These are phyloP conservation scores for Cheracebus regulus DNA, from an alignment of 2,797 vertebrate species.

Conservation along the genomic window DNA sequence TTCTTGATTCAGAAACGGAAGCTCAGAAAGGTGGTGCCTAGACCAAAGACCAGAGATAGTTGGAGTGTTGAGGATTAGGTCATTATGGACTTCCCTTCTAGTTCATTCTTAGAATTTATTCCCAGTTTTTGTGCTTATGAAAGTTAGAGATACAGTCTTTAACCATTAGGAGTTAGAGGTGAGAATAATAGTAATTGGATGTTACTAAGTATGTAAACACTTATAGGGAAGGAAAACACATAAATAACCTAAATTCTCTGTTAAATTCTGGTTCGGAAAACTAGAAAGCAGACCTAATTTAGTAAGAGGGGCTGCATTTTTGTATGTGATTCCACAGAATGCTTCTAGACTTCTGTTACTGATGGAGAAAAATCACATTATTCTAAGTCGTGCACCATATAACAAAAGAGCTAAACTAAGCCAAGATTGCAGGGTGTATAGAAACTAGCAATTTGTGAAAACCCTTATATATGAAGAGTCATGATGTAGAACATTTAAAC, in stretches of 20 bases:
- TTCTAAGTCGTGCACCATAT: background rate
- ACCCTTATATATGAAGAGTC: background rate
- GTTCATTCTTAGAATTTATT: background rate
- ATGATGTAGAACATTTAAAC: background rate
- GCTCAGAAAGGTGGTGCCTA: background rate
- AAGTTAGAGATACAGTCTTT: background rate
- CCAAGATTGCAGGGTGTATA: background rate
- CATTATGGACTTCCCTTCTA: background rate
- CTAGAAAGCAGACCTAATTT: background rate
- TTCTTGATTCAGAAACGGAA: slow-evolving; percentile 6
- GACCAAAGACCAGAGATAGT: background rate
- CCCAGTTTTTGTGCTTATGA: background rate
- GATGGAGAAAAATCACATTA: background rate
- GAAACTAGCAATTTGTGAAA: background rate
- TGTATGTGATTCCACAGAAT: background rate
- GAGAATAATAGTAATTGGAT: background rate
- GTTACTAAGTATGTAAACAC: background rate
- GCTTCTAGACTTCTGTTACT: background rate
- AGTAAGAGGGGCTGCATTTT: background rate
- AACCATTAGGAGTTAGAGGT: background rate
- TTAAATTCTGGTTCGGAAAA: background rate
- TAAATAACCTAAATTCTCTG: background rate
- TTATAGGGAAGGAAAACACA: background rate
- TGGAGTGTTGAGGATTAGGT: background rate
- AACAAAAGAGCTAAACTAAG: background rate